phyloP scores from a whole-genome alignment of 2,797 vertebrate species.

The Spheniscus humboldti region DNA sequence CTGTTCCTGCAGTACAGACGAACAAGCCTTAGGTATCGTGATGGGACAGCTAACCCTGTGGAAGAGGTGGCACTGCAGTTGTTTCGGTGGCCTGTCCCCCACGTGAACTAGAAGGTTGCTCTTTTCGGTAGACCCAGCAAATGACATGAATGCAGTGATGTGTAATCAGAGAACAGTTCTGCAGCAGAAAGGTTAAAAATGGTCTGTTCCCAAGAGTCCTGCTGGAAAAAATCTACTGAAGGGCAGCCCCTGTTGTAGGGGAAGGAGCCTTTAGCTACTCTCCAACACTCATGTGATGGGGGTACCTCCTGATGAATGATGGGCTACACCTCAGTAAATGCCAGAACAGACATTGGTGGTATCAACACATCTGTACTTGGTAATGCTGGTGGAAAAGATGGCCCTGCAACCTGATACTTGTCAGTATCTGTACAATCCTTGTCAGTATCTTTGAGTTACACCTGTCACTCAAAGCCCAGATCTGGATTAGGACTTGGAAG shows the following conservation, averaged over 20 bases:
- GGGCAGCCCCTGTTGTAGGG: neutral
- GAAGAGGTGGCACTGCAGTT: neutral
- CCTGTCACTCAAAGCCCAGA: neutral
- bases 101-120: neutral
- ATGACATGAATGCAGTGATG: neutral
- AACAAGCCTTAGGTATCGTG: fast-evolving
- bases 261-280: neutral
- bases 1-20: fast-evolving
- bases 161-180: neutral
- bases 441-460: neutral
- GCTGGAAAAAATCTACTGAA: neutral
- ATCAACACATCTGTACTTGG: fast-evolving
- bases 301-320: neutral
- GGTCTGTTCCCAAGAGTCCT: neutral
- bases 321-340: neutral
- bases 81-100: neutral
- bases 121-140: neutral
- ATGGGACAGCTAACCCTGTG: neutral
- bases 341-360: fast-evolving
- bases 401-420: neutral
- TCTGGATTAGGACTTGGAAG: neutral
- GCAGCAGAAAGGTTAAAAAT: neutral
- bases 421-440: neutral
- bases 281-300: neutral
- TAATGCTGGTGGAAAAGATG: neutral